Percentiles rank a stretch among this genome's conserved stretches.
These are phyloP conservation scores for Pegoplata infirma DNA, from an alignment of 2,888 invertebrate species.

Conservation along the genomic window DNA sequence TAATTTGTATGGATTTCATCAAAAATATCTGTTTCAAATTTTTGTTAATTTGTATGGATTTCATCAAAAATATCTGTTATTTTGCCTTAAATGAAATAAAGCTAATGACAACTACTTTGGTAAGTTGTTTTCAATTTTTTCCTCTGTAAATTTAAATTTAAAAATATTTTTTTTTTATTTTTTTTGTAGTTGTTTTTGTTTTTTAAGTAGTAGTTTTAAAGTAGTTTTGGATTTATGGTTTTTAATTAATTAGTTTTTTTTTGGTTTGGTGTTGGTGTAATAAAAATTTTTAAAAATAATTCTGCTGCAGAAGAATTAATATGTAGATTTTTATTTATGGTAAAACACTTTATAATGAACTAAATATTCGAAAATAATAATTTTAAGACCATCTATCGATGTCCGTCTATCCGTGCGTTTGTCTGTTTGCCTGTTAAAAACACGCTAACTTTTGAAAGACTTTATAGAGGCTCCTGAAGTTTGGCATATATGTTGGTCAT, in stretches of 20 bases:
- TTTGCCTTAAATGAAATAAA: constrained; percentile 74
- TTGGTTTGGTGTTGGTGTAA: not conserved
- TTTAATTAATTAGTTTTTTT: too few species aligned
- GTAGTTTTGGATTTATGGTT: constrained; percentile 6
- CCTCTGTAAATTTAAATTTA: constrained; percentile 15
- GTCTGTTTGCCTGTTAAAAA: too few species aligned
- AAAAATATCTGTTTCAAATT: constrained; percentile 29
- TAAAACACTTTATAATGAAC: too few species aligned
- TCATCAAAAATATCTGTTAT: constrained; percentile 32
- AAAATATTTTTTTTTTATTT: constrained; percentile 9
- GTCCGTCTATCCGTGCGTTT: too few species aligned
- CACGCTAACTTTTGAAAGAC: too few species aligned
- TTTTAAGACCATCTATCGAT: too few species aligned
- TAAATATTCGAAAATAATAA: too few species aligned
- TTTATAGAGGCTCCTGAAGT: too few species aligned
- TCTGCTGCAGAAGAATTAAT: too few species aligned
- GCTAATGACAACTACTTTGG: constrained; percentile 99
- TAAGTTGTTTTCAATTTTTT: constrained; percentile 82
- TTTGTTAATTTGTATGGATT: constrained; percentile 52
- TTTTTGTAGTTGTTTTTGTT: constrained; percentile 24
- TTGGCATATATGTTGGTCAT: too few species aligned
- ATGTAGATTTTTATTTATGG: too few species aligned
- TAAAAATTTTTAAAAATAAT: too few species aligned
- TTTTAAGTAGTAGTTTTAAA: not conserved
- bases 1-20: constrained; percentile 46